Evolutionary conservation across 2,888 invertebrate species (phyloP).

Genomic region (Leucoptera coffeella): DNA sequence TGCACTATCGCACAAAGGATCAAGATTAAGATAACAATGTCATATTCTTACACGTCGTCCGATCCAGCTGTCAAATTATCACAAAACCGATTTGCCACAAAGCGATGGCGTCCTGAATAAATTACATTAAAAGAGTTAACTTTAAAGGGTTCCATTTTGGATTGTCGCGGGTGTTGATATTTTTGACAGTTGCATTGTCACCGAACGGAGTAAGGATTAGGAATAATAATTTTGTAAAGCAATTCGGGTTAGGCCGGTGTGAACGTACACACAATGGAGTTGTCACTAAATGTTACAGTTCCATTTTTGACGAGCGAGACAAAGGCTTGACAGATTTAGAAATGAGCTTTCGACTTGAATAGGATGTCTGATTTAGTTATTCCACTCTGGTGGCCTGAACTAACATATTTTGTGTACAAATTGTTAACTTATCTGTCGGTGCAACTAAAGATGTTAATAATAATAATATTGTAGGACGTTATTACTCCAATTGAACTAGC

Average conservation of each 20-base stretch:
- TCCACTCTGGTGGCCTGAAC: too few species aligned
- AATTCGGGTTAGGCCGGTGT: constrained; percentile 12
- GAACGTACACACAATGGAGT: constrained; percentile 9
- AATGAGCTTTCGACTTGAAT: too few species aligned
- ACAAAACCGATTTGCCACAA: constrained; percentile 24
- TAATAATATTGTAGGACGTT: too few species aligned
- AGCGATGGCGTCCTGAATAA: constrained; percentile 24
- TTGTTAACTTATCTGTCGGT: too few species aligned
- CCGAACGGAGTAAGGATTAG: constrained; percentile 15
- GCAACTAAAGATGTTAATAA: too few species aligned
- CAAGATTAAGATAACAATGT: constrained; percentile 21
- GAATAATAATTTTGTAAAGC: constrained; percentile 13
- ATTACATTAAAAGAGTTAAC: constrained; percentile 22
- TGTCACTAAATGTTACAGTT: constrained; percentile 11
- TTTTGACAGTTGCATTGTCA: constrained; percentile 29
- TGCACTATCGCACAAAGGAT: too few species aligned
- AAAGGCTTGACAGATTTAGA: constrained; percentile 4
- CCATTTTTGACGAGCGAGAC: constrained; percentile 1
- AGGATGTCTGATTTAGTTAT: too few species aligned
- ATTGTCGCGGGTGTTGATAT: constrained; percentile 19
- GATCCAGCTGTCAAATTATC: constrained; percentile 33
- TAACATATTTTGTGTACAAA: too few species aligned
- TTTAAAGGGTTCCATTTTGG: constrained; percentile 21
- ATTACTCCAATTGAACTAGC: too few species aligned
- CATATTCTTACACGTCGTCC: constrained; percentile 15